Evolutionary conservation across 2,797 vertebrate species (phyloP).

Genomic region (Artibeus lituratus): DNA sequence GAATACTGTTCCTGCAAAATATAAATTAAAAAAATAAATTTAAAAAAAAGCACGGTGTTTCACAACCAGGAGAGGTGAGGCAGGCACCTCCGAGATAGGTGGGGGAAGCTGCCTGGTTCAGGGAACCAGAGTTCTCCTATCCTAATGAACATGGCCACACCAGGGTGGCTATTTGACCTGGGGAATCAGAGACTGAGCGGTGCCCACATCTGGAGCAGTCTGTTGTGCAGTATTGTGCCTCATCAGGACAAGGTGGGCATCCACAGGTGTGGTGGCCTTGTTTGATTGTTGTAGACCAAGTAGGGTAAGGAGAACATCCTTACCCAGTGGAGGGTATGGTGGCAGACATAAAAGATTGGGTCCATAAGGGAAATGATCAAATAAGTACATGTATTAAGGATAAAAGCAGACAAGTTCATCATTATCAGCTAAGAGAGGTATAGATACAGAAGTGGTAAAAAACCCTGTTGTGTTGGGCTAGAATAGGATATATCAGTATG

Average conservation of each 20-base stretch:
- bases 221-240: no score
- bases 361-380: not conserved
- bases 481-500: not conserved
- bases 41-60: no score
- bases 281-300: not conserved
- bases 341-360: not conserved
- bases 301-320: not conserved
- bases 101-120: not conserved
- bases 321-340: not conserved
- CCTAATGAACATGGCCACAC: not conserved
- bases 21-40: no score
- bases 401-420: not conserved
- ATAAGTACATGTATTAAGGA: not conserved
- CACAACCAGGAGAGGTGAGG: not conserved
- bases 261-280: not conserved
- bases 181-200: not conserved
- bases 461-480: not conserved
- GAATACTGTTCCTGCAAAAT: no score
- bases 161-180: not conserved
- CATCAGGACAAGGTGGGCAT: not conserved
- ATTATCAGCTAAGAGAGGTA: not conserved
- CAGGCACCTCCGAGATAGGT: not conserved
- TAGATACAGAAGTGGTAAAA: not conserved
- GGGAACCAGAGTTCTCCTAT: not conserved
- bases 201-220: not conserved